phyloP scores from a whole-genome alignment of 2,888 invertebrate species.

The Scaptomyza reducta region DNA sequence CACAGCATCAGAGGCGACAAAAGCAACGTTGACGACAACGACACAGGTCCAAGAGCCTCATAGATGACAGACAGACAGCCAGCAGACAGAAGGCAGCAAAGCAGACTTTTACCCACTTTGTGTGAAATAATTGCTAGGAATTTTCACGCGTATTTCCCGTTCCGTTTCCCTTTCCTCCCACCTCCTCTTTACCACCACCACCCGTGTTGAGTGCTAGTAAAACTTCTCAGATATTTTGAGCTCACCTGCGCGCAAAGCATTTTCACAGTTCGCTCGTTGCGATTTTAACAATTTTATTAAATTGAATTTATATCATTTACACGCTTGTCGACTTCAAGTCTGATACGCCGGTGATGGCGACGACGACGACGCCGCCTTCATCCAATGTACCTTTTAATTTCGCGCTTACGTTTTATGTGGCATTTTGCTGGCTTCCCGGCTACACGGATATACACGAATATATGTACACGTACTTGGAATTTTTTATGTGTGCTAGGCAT shows the following conservation, averaged over 20 bases:
- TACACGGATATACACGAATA: constrained; percentile 34
- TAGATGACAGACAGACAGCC: constrained; percentile 19
- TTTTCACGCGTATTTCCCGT: constrained; percentile 80
- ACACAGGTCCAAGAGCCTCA: constrained; percentile 12
- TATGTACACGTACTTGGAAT: constrained; percentile 21
- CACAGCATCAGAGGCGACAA: constrained; percentile 15
- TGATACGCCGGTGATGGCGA: constrained; percentile 27
- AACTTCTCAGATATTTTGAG: constrained; percentile 73
- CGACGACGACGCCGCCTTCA: constrained; percentile 17
- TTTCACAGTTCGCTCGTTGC: constrained; percentile 77
- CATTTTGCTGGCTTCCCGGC: constrained; percentile 56
- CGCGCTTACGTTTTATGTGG: constrained; percentile 74
- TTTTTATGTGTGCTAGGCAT: constrained; percentile 32
- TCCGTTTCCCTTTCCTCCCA: constrained; percentile 28
- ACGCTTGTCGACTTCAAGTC: constrained; percentile 80
- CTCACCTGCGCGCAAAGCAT: constrained; percentile 80
- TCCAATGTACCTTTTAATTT: constrained; percentile 67
- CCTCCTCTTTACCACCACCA: neutral
- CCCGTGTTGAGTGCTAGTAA: constrained; percentile 37
- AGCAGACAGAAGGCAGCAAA: constrained; percentile 14
- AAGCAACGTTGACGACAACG: constrained; percentile 28
- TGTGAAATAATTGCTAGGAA: constrained; percentile 79
- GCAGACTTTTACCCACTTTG: constrained; percentile 64
- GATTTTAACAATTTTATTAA: constrained; percentile 84
- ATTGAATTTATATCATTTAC: constrained; percentile 83